Evolutionary conservation across 2,797 vertebrate genomes (phyloP).

Genomic region (Mus caroli): DNA sequence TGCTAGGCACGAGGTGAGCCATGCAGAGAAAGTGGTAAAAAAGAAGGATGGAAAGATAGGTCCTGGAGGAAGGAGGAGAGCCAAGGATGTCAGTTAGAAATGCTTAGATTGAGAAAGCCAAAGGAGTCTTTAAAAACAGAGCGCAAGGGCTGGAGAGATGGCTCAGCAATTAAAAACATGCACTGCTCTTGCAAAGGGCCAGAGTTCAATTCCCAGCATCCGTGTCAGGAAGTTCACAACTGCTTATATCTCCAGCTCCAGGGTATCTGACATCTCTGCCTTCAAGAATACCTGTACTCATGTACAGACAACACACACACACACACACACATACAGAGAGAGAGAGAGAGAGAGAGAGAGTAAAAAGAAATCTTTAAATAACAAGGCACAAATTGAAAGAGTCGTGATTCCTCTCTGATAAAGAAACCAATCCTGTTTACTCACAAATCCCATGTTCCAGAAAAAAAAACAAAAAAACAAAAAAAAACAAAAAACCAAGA

Average conservation of each 20-base stretch:
- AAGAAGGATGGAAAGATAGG: background rate
- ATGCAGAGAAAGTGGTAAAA: background rate
- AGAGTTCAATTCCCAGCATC: background rate
- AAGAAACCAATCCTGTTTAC: conserved; percentile 15
- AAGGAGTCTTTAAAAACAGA: background rate
- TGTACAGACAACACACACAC: too few species aligned
- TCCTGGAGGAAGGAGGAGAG: background rate
- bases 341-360: too few species aligned
- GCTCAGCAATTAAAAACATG: background rate
- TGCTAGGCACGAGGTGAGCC: background rate
- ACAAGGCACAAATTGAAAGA: background rate
- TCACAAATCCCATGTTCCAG: background rate
- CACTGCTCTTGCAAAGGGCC: background rate
- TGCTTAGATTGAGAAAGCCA: conserved; percentile 48
- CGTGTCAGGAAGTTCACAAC: background rate
- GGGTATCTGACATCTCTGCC: background rate
- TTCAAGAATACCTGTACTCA: background rate
- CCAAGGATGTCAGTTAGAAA: background rate
- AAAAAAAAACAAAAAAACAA: background rate
- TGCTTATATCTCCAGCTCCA: background rate
- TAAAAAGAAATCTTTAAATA: background rate
- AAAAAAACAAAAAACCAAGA: background rate
- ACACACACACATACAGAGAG: background rate
- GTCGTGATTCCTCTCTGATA: background rate
- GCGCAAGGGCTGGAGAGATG: background rate